Evolutionary conservation across 2,888 invertebrate genomes (phyloP).

Genomic region (Anarsia innoxiella): DNA sequence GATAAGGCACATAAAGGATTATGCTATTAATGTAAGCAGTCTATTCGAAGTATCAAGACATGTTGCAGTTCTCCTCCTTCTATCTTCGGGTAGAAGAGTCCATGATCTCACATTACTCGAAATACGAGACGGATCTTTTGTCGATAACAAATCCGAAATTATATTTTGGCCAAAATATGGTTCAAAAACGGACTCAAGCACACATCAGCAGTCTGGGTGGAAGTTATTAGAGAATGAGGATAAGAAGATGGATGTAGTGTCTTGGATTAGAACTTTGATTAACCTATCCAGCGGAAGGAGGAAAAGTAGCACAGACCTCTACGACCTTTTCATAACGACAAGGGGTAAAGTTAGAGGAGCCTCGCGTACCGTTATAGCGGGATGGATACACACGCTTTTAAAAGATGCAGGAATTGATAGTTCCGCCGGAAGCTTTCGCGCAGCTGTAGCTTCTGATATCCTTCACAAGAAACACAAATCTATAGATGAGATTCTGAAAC

Average conservation of each 20-base stretch:
- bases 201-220: conserved; percentile 15
- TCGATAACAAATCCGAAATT: neutral
- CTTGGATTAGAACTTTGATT: conserved; percentile 11
- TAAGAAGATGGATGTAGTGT: conserved; percentile 8
- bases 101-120: conserved; percentile 11
- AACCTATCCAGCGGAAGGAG: conserved; percentile 1
- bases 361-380: conserved; percentile 19
- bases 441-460: conserved; percentile 18
- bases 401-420: conserved; percentile 10
- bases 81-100: conserved; percentile 12
- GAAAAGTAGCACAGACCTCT: neutral
- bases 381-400: conserved; percentile 17
- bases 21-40: conserved; percentile 1
- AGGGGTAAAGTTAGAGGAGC: conserved; percentile 18
- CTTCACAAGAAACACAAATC: conserved; percentile 11
- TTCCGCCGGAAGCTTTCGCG: conserved; percentile 13
- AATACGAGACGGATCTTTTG: conserved; percentile 4
- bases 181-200: conserved; percentile 13
- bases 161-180: conserved; percentile 14
- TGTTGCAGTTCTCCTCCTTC: conserved; percentile 7
- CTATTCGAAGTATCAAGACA: conserved; percentile 7
- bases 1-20: neutral
- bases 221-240: conserved; percentile 1
- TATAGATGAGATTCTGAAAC: conserved; percentile 18
- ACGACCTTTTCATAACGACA: conserved; percentile 15